Evolutionary conservation across 2,888 invertebrate genomes (phyloP), one percentile per base, ranked within the genome.

Genomic region (Eudasyphora cyanicolor): DNA sequence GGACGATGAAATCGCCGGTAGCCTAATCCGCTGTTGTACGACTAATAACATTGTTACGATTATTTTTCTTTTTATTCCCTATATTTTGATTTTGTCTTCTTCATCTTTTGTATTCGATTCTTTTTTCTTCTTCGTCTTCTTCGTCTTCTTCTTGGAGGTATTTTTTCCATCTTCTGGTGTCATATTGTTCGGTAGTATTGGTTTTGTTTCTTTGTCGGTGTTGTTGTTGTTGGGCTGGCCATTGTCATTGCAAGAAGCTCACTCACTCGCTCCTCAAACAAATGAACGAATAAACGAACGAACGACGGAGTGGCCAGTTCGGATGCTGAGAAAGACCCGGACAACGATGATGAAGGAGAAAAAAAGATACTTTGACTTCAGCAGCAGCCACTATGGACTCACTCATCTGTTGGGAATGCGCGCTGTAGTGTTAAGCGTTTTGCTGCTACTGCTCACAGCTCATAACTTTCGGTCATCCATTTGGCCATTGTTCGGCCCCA

Each of bases 31-130:
- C 91, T 91, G 91, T 91, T 91, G 90, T 91, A 90, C 90, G 91
- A 91, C 91, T 91, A 91, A 91, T 91, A 91, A 91, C 91, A 91
- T 91, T 91, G 91, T 91, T 91, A 91, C 91, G 91, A 91, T 91
- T 91, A 90, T 90, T 89, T 88, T 87, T 87, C 87, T 86, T 86
- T 85, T 81, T 76, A 84, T 81, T 85, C 79, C 49, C 35, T 42
- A 71, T 79, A 73, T 67, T 76, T 84, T 83, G 69, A 73, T 83
- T 77, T 81, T 81, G 78, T 81, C 69, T 62, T 51, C 62, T 81
- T 77, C 70, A 51, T 21, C 49, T 78, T 83, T 64, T 76, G 27
- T 78, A 54, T 76, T 82, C 49, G 67, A 24, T 38, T 64, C 21
- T 45, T 29, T 60, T 2, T n/a, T 60, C 24, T 27, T 27, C 17